These are phyloP conservation scores for Capitulum mitella DNA, from an alignment of 2,888 invertebrate species.

Conservation along the genomic window DNA sequence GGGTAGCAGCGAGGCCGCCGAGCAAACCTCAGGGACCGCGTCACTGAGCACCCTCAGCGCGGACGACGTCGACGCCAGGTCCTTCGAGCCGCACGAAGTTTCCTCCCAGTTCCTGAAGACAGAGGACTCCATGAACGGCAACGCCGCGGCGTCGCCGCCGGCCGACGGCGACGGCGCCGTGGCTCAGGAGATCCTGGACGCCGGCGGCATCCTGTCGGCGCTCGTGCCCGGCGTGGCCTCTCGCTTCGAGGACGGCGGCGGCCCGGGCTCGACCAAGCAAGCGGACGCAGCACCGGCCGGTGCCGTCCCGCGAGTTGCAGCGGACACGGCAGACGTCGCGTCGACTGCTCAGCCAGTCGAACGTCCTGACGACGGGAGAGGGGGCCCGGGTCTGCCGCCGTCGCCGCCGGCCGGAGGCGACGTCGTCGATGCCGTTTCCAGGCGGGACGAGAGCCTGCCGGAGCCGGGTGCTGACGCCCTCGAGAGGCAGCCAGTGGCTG, in stretches of 20 bases:
- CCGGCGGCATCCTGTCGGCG: conserved; percentile 2
- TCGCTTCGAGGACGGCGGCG: background rate
- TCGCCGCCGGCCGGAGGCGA: background rate
- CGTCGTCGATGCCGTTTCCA: background rate
- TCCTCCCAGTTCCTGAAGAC: background rate
- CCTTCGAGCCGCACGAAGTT: background rate
- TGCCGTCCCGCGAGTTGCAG: background rate
- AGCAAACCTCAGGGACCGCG: no score
- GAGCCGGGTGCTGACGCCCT: no score
- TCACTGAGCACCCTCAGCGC: no score
- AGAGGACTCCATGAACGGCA: conserved; percentile 13
- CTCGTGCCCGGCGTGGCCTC: background rate
- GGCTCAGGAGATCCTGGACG: background rate
- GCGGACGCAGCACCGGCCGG: background rate
- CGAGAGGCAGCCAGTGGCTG: no score
- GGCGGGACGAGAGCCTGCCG: no score
- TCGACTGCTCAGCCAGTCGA: background rate
- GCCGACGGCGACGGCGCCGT: background rate
- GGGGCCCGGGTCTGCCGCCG: background rate
- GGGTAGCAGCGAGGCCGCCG: no score
- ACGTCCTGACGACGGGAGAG: background rate
- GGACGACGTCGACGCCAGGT: background rate
- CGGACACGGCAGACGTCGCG: background rate
- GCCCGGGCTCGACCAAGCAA: background rate
- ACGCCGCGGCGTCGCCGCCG: background rate